Base-by-base conservation (phyloP, 2,797 vertebrate species). In the Chrosomus eos region DNA sequence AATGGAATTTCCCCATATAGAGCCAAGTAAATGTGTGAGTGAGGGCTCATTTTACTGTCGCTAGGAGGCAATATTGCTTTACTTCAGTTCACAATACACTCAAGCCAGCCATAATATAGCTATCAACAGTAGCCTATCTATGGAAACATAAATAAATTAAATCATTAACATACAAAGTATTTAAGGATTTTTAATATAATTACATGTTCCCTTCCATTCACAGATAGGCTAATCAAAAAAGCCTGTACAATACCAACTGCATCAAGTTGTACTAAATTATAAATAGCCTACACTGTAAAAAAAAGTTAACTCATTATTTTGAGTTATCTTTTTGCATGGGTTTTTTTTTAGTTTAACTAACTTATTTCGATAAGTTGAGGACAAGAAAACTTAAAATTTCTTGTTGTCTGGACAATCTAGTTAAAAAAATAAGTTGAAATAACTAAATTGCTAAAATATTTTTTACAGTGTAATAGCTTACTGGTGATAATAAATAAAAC, bases 31-130 rank as follows among this genome's bases (percentile, higher is more conserved):
- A 10, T 6, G 26, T 55, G 28, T 36, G 31, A 21, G 48, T 23
- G 28, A 23, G 16, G 11, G 18, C 48, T 40, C 13, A 6, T 70
- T 28, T 71, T 31, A 31, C 18, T 60, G 80, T 60, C 80, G 36
- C 68, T 45, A 82, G 80, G 38, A 58, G 80, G 53, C 68, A 73
- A 40, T 33, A 36, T 82, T 33, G 70, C 70, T 40, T 62, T 33
- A 73, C 28, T 62, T 73, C 36, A 78, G 75, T 62, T 60, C 4
- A 58, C 13, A 60, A 40, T 26, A 60, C 36, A 7, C 16, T 19
- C 23, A 77, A 60, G 14, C 31, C 31, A 75, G 31, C 11, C 7
- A 4, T 16, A 23, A 2, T n/a, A 2, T 45, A 23, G 6, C 16
- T 40, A 26, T 19, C n/a, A 31, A 31, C 2, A 14, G 28, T 40